A percentile compares a stretch with the other conserved stretches of the same genome.
Evolutionary conservation across 2,113 vertebrate species (phyloP).

Genomic region (Pedetes capensis): DNA sequence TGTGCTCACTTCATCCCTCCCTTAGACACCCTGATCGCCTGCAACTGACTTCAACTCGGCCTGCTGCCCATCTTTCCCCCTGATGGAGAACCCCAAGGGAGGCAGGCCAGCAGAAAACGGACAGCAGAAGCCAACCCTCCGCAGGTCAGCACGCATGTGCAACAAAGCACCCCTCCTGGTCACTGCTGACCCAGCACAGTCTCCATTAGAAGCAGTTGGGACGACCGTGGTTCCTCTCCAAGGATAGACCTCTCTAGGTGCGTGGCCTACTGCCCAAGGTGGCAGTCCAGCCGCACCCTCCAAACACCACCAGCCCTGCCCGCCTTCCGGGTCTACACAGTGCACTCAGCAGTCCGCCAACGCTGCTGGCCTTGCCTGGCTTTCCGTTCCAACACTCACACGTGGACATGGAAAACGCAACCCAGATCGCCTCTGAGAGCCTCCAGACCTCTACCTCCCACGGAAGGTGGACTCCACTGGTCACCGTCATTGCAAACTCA

Average conservation of each 20-base stretch:
- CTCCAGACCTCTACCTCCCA: neutral
- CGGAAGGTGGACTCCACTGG: too few relatives aligned
- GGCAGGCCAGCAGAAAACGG: neutral
- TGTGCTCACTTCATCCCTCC: accelerated
- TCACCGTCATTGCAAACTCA: too few relatives aligned
- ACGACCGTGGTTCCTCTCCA: too few relatives aligned
- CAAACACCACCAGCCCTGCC: neutral
- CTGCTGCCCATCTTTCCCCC: accelerated
- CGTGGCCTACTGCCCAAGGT: too few relatives aligned
- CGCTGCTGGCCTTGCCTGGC: neutral
- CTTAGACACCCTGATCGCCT: neutral
- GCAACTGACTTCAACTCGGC: neutral
- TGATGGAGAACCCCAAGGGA: neutral
- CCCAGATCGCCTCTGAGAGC: too few relatives aligned
- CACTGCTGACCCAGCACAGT: too few relatives aligned
- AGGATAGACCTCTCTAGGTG: too few relatives aligned
- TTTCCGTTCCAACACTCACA: neutral
- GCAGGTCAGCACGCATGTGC: neutral
- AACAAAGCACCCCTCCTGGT: neutral
- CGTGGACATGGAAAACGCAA: neutral
- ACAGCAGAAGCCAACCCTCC: neutral
- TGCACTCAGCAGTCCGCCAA: neutral
- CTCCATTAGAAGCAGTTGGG: too few relatives aligned
- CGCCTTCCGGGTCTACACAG: neutral
- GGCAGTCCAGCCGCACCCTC: too few relatives aligned